A percentile compares a stretch with the other conserved stretches of the same genome.
phyloP scores from a whole-genome alignment of 2,888 invertebrate genomes.

The Caenorhabditis sp. region DNA sequence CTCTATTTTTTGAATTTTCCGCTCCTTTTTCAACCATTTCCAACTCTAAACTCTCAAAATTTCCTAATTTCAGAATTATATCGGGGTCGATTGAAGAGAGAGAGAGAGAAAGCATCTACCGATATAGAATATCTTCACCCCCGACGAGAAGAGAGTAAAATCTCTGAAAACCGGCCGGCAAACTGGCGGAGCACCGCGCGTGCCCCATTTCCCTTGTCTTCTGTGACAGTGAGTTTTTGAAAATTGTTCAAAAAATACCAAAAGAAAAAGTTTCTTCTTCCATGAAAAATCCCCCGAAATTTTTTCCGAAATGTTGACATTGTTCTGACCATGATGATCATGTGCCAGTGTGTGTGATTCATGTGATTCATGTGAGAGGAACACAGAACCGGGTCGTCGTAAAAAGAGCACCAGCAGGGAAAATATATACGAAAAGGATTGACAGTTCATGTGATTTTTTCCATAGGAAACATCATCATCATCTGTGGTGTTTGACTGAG shows the following conservation, averaged over 20 bases:
- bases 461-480: no score
- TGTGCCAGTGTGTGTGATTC: constrained; percentile 39
- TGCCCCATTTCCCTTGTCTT: constrained; percentile 29
- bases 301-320: constrained; percentile 23
- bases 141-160: not conserved
- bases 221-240: constrained; percentile 29
- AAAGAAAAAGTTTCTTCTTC: no score
- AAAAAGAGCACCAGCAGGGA: no score
- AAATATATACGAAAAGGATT: no score
- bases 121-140: not conserved
- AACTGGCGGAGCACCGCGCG: constrained; percentile 39
- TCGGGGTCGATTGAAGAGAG: constrained; percentile 55
- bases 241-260: constrained; percentile 3
- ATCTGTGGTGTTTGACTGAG: no score
- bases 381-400: constrained; percentile 1
- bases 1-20: not conserved
- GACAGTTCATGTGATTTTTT: no score
- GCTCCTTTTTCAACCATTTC: not conserved
- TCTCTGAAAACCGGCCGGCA: constrained; percentile 15
- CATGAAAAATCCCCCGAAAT: no score
- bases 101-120: not conserved
- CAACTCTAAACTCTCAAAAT: not conserved
- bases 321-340: not conserved
- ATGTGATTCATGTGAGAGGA: not conserved
- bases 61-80: constrained; percentile 47